Conservation (phyloP, 2,888 invertebrate species). For the Catocala fraxini region DNA sequence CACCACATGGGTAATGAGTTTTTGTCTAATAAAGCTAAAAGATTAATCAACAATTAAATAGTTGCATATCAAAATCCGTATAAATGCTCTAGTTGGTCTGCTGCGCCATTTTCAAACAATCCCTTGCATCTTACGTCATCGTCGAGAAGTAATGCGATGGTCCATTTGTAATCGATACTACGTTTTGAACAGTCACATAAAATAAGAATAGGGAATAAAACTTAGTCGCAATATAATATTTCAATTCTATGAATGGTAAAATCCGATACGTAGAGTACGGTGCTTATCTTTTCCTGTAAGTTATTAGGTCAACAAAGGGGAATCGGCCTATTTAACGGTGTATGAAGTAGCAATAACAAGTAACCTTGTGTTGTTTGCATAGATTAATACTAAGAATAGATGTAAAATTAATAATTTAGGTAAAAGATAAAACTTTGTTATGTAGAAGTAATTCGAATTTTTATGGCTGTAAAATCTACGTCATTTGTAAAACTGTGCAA, state of each 20-base stretch:
- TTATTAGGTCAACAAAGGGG: constrained; percentile 31
- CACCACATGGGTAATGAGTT: too few species aligned
- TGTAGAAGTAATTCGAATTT: too few species aligned
- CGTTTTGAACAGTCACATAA: background rate
- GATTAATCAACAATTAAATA: too few species aligned
- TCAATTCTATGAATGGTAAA: constrained; percentile 17
- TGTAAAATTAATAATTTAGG: background rate
- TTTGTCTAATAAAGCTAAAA: too few species aligned
- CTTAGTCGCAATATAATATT: constrained; percentile 5
- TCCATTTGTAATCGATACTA: background rate
- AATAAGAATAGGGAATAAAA: background rate
- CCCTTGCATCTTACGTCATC: constrained; percentile 5
- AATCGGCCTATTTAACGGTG: constrained; percentile 26
- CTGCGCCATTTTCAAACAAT: background rate
- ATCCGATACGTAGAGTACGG: constrained; percentile 12
- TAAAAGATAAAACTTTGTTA: too few species aligned
- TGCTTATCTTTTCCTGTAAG: constrained; percentile 42
- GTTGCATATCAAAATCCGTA: too few species aligned
- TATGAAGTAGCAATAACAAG: constrained; percentile 13
- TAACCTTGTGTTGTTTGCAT: background rate
- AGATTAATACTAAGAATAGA: background rate
- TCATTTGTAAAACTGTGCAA: too few species aligned
- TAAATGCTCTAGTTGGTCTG: too few species aligned
- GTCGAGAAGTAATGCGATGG: background rate
- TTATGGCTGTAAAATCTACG: too few species aligned